Evolutionary conservation across 1,140 invertebrate species (phyloP).

Genomic region (Drosophila athabasca): DNA sequence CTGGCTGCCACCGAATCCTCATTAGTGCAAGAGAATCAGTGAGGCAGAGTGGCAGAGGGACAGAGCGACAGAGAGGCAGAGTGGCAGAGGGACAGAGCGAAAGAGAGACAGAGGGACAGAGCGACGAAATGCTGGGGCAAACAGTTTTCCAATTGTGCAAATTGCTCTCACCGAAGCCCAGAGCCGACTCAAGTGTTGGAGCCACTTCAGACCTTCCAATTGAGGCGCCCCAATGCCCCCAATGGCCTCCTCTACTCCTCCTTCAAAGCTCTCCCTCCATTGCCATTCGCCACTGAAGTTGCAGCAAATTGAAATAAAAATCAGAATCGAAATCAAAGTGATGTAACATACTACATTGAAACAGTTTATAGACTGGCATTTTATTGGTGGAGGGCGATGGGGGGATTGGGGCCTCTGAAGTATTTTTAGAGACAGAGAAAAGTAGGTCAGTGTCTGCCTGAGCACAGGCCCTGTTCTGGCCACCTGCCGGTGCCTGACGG

Average conservation of each 20-base stretch:
- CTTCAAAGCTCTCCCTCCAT: constrained; percentile 3
- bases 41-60: constrained; percentile 26
- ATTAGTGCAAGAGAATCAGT: background rate
- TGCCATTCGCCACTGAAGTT: background rate
- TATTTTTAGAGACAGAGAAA: constrained; percentile 40
- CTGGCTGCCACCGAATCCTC: too few relatives aligned
- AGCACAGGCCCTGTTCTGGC: constrained; percentile 9
- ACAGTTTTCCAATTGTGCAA: constrained; percentile 53
- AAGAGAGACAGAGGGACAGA: too few relatives aligned
- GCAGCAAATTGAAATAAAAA: constrained; percentile 46
- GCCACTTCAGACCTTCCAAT: constrained; percentile 40
- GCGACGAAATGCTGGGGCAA: constrained; percentile 30
- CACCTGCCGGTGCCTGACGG: constrained; percentile 11
- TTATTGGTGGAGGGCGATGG: constrained; percentile 30
- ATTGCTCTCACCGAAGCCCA: constrained; percentile 45
- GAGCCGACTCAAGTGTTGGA: constrained; percentile 21
- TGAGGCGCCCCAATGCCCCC: constrained; percentile 2
- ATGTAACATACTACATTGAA: constrained; percentile 48
- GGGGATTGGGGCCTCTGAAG: constrained; percentile 5
- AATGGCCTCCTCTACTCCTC: background rate
- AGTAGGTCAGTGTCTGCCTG: constrained; percentile 44
- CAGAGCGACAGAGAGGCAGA: too few relatives aligned
- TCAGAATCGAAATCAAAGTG: constrained; percentile 48
- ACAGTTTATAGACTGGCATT: constrained; percentile 44
- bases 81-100: too few relatives aligned